These are phyloP conservation scores for Artemia franciscana DNA, from an alignment of 1,140 invertebrate species.

Conservation along the genomic window DNA sequence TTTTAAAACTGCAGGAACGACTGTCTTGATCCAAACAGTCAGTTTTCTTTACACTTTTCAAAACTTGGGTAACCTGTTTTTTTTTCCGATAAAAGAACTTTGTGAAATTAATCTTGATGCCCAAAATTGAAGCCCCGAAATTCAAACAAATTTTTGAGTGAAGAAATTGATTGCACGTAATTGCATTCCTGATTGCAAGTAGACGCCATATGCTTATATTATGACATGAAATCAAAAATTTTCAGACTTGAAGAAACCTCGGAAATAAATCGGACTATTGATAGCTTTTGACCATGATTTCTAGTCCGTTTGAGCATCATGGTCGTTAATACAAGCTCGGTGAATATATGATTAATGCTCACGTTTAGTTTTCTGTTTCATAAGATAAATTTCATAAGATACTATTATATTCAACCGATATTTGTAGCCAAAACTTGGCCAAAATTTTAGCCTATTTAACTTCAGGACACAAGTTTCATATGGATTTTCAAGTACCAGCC, in stretches of 20 bases:
- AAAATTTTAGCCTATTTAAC: not conserved
- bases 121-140: too few species aligned
- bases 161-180: too few species aligned
- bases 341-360: not conserved
- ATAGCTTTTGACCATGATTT: not conserved
- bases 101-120: not conserved
- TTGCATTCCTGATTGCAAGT: not conserved
- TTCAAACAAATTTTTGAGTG: not conserved
- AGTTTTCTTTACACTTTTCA: too few species aligned
- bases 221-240: not conserved
- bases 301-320: not conserved
- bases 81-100: not conserved
- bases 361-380: not conserved
- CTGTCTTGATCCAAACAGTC: not conserved
- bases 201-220: not conserved
- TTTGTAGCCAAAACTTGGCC: not conserved
- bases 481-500: not conserved
- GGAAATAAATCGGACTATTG: not conserved
- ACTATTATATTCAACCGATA: not conserved
- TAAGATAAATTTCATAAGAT: not conserved
- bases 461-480: not conserved
- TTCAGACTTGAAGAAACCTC: not conserved
- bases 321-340: not conserved
- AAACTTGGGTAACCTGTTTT: not conserved
- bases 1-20: not conserved